Percentiles rank a stretch among this genome's conserved stretches.
These are phyloP conservation scores for Neodontobutis hainanensis DNA, from an alignment of 2,113 vertebrate genomes.

Conservation along the genomic window DNA sequence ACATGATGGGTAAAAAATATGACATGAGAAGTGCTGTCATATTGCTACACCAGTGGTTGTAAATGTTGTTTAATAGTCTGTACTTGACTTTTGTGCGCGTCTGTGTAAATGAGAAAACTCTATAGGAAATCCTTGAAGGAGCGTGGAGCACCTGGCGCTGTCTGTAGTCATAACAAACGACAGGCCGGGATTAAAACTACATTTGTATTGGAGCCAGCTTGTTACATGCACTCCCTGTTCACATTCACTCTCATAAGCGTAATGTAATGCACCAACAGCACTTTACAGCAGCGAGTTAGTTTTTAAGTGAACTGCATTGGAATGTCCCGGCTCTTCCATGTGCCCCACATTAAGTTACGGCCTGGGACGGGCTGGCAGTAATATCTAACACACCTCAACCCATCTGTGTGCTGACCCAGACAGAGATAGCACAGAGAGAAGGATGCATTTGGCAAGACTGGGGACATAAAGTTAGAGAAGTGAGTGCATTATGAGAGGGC, in stretches of 20 bases:
- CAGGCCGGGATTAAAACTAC: slow-evolving; percentile 69
- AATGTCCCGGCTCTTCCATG: slow-evolving; percentile 52
- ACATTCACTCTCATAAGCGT: slow-evolving; percentile 45
- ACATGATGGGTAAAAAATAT: slow-evolving; percentile 55
- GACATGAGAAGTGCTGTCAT: slow-evolving; percentile 56
- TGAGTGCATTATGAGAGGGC: slow-evolving; percentile 63
- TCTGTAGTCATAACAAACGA: slow-evolving; percentile 75
- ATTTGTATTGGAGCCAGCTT: slow-evolving; percentile 72
- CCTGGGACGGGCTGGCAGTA: slow-evolving; percentile 44
- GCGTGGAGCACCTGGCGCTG: slow-evolving; percentile 69
- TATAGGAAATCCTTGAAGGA: slow-evolving; percentile 59
- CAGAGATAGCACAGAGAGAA: slow-evolving; percentile 51
- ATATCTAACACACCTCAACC: slow-evolving; percentile 59
- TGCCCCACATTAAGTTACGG: slow-evolving; percentile 65
- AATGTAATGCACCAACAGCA: slow-evolving; percentile 40
- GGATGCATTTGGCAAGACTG: slow-evolving; percentile 56
- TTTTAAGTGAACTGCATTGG: slow-evolving; percentile 38
- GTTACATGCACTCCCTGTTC: slow-evolving; percentile 53
- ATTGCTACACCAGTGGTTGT: slow-evolving; percentile 44
- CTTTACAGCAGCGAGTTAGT: slow-evolving; percentile 40
- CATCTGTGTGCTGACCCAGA: slow-evolving; percentile 57
- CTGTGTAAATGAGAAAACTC: slow-evolving; percentile 37
- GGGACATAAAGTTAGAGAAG: slow-evolving; percentile 5
- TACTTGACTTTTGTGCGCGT: slow-evolving; percentile 19
- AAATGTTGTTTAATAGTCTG: slow-evolving; percentile 68